phyloP scores from a whole-genome alignment of 1,140 invertebrate species.

The Zaprionus kolodkinae region DNA sequence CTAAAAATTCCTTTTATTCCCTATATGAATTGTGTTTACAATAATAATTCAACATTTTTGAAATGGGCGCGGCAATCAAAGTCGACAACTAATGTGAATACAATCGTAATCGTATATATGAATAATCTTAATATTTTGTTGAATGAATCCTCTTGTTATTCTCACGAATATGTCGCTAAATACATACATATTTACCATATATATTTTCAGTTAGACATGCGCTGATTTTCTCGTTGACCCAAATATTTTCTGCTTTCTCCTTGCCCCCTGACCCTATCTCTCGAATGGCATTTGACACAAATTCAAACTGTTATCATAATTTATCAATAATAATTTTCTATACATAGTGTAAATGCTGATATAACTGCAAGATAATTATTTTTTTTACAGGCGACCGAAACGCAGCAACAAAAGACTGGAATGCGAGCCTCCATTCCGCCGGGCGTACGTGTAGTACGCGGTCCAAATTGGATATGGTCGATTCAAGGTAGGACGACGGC shows the following conservation, averaged over 20 bases:
- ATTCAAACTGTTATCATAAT: constrained; percentile 22
- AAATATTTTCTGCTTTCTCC: constrained; percentile 49
- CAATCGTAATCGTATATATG: background rate
- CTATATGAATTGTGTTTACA: background rate
- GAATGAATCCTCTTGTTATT: background rate
- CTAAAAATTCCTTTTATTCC: background rate
- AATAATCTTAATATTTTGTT: background rate
- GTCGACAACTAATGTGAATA: background rate
- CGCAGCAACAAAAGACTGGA: constrained; percentile 47
- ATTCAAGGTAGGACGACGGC: constrained; percentile 86
- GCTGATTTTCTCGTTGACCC: constrained; percentile 69
- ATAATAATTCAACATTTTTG: background rate
- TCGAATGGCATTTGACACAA: constrained; percentile 24
- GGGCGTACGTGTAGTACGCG: constrained; percentile 92
- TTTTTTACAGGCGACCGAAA: constrained; percentile 36
- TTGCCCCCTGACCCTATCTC: background rate
- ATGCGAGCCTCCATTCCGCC: constrained; percentile 83
- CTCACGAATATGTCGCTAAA: background rate
- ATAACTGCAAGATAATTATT: constrained; percentile 20
- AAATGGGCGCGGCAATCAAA: background rate
- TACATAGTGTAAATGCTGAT: background rate
- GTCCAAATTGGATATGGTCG: constrained; percentile 93
- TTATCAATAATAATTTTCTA: constrained; percentile 2
- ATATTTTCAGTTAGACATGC: constrained; percentile 64
- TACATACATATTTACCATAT: constrained; percentile 1